These are phyloP conservation scores for Drosophila willistoni DNA, from an alignment of 1,140 invertebrate species.

Conservation along the genomic window DNA sequence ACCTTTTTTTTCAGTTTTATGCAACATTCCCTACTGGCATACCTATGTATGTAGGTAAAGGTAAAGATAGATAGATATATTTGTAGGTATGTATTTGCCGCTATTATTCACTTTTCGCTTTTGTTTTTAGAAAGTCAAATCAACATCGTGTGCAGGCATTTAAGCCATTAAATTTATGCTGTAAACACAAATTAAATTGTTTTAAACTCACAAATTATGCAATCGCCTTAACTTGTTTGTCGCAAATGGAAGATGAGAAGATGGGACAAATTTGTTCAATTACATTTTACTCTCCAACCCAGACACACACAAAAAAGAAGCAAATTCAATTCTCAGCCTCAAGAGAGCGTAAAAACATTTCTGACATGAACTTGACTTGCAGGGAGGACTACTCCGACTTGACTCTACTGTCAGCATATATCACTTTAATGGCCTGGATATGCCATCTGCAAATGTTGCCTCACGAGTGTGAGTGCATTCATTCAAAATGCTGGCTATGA, in stretches of 20 bases:
- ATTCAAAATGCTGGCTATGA: conserved; percentile 1
- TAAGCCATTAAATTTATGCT: conserved; percentile 51
- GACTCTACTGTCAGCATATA: background rate
- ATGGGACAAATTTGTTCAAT: conserved; percentile 45
- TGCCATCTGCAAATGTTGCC: background rate
- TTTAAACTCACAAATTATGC: conserved; percentile 54
- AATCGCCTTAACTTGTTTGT: conserved; percentile 32
- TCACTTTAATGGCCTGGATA: background rate
- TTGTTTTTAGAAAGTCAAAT: conserved; percentile 65
- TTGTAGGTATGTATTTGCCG: conserved; percentile 31
- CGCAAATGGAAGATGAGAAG: background rate
- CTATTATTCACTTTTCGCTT: conserved; percentile 32
- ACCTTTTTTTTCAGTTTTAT: conserved; percentile 25
- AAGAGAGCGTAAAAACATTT: conserved; percentile 43
- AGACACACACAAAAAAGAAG: background rate
- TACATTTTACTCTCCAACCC: conserved; percentile 33
- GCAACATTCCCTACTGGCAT: conserved; percentile 30
- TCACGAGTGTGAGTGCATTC: background rate
- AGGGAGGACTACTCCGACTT: conserved; percentile 21
- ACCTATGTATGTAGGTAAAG: background rate
- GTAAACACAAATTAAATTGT: conserved; percentile 61
- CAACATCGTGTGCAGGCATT: conserved; percentile 44
- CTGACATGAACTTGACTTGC: conserved; percentile 27
- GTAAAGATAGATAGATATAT: background rate
- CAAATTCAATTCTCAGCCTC: conserved; percentile 39